phyloP scores from a whole-genome alignment of 2,113 vertebrate species.

The Fulica atra region DNA sequence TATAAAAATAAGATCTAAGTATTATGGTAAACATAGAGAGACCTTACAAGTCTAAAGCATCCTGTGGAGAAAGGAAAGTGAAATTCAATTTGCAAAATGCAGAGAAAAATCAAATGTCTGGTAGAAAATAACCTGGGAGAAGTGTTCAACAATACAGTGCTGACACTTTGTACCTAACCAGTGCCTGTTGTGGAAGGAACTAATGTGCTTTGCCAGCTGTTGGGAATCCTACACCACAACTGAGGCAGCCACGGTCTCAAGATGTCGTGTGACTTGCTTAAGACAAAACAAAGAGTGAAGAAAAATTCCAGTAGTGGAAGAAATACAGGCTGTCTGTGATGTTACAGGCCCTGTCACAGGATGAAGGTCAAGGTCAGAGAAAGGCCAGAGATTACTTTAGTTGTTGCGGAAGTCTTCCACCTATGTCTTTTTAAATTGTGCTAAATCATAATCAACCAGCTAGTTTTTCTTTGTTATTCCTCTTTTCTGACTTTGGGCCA shows the following conservation, averaged over 20 bases:
- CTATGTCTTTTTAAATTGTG: not conserved
- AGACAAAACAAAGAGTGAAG: not conserved
- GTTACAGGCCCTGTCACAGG: not conserved
- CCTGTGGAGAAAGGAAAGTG: not conserved
- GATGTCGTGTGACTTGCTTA: not conserved
- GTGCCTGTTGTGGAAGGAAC: not conserved
- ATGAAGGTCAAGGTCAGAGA: not conserved
- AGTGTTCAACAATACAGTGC: not conserved
- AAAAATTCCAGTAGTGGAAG: not conserved
- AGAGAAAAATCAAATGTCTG: not conserved
- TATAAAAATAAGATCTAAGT: not conserved
- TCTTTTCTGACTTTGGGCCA: not conserved
- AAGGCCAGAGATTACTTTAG: not conserved
- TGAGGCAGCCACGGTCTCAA: not conserved
- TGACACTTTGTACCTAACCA: not conserved
- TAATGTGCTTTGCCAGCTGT: not conserved
- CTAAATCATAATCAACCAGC: accelerated
- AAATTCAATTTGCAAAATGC: not conserved
- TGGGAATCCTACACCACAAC: not conserved
- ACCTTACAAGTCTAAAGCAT: not conserved
- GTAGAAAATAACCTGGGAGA: not conserved
- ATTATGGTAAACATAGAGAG: not conserved
- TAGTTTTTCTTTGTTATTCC: not conserved
- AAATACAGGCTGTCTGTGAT: not conserved
- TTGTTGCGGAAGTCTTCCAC: not conserved